phyloP scores from a whole-genome alignment of 2,888 invertebrate genomes.

The Phengaris arion region DNA sequence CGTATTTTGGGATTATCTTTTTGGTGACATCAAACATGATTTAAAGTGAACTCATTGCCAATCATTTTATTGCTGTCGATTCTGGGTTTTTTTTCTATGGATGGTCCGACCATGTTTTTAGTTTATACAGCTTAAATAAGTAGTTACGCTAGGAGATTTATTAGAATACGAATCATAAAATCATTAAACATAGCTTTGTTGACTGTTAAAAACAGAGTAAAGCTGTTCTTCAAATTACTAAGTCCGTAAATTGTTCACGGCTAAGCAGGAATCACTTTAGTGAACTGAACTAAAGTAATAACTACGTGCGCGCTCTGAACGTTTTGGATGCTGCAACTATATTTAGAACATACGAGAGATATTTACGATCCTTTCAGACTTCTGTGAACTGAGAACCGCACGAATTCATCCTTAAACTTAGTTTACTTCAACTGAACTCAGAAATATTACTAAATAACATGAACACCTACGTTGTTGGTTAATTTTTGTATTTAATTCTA shows the following conservation, averaged over 20 bases:
- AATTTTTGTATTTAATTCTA: neutral
- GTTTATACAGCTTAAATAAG: neutral
- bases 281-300: conserved; percentile 17
- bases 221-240: conserved; percentile 5
- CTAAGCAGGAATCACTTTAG: conserved; percentile 15
- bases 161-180: neutral
- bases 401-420: neutral
- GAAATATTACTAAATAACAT: neutral
- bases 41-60: no score
- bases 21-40: no score
- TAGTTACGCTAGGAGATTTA: neutral
- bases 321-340: conserved; percentile 12
- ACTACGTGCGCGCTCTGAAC: conserved; percentile 10
- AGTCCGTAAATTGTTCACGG: conserved; percentile 20
- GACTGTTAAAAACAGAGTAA: conserved; percentile 4
- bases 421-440: neutral
- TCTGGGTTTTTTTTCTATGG: no score
- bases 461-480: neutral
- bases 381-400: conserved; percentile 5
- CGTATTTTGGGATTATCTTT: no score
- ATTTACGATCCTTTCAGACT: conserved; percentile 19
- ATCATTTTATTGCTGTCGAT: no score
- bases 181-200: neutral
- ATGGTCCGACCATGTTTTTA: neutral
- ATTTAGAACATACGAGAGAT: conserved; percentile 15